Conservation (phyloP, 2,113 vertebrate species). For the Dicrurus megarhynchus region DNA sequence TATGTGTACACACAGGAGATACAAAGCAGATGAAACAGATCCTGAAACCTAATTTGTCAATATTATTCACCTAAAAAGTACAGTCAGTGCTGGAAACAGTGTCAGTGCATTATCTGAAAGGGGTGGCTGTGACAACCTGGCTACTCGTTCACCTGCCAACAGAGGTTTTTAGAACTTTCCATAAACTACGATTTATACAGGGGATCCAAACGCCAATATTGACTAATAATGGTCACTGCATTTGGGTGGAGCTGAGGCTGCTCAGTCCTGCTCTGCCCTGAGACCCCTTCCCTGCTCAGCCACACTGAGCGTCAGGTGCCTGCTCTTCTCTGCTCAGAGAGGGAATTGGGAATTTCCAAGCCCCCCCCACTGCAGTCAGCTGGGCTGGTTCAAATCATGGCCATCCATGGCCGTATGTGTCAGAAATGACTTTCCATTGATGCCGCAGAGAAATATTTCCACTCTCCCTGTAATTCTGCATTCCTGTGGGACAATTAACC, state of each 20-base stretch:
- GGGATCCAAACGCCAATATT: not conserved
- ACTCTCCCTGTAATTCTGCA: not conserved
- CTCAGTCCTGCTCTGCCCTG: not conserved
- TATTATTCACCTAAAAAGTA: not conserved
- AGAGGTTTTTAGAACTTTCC: not conserved
- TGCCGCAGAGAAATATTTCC: not conserved
- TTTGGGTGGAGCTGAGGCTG: not conserved
- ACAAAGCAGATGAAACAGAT: not conserved
- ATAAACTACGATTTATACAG: not conserved
- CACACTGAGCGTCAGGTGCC: fast-evolving
- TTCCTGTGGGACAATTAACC: not conserved
- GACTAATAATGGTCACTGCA: not conserved
- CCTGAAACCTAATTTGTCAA: not conserved
- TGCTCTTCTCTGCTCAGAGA: not conserved
- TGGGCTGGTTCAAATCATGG: not conserved
- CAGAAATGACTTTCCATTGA: not conserved
- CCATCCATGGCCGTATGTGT: fast-evolving
- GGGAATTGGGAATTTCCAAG: not conserved
- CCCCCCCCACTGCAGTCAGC: not conserved
- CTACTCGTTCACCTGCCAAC: not conserved
- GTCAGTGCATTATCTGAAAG: not conserved
- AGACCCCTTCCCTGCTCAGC: not conserved
- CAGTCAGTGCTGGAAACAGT: not conserved
- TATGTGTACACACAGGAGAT: not conserved
- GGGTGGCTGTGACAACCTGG: not conserved